phyloP scores from a whole-genome alignment of 2,113 vertebrate genomes.

The Corythoichthys haematopterus region DNA sequence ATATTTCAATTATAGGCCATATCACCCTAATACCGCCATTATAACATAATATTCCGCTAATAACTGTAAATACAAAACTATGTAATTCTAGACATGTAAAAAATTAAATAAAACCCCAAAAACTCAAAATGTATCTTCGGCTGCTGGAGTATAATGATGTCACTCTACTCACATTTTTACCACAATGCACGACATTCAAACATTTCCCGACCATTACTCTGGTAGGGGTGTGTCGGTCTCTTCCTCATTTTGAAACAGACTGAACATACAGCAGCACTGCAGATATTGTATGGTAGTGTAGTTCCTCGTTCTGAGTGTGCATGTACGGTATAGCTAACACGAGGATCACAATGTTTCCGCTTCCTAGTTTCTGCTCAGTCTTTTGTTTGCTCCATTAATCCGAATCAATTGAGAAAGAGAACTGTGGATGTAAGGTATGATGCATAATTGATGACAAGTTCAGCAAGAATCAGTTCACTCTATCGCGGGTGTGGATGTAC shows the following conservation, averaged over 20 bases:
- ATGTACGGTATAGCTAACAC: not conserved
- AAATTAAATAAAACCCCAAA: too few relatives aligned
- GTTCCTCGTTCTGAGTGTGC: constrained; percentile 4
- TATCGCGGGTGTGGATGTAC: not conserved
- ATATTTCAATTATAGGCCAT: too few relatives aligned
- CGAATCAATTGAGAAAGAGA: constrained; percentile 28
- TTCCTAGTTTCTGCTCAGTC: constrained; percentile 31
- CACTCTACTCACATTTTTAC: not conserved
- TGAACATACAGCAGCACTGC: not conserved
- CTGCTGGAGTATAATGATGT: too few relatives aligned
- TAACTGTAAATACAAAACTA: too few relatives aligned
- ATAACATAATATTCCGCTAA: too few relatives aligned
- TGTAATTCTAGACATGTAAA: too few relatives aligned
- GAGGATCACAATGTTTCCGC: constrained; percentile 36
- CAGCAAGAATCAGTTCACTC: constrained; percentile 10
- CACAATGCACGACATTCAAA: not conserved
- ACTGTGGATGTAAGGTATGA: constrained; percentile 24
- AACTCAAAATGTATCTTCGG: too few relatives aligned
- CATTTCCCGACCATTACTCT: not conserved
- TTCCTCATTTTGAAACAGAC: not conserved
- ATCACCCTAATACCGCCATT: too few relatives aligned
- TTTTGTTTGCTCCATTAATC: constrained; percentile 43
- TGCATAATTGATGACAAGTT: constrained; percentile 43
- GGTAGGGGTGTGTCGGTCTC: not conserved
- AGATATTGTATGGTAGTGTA: not conserved